Base-by-base conservation (phyloP, 2,113 vertebrate species). In the Taurulus bubalis region DNA sequence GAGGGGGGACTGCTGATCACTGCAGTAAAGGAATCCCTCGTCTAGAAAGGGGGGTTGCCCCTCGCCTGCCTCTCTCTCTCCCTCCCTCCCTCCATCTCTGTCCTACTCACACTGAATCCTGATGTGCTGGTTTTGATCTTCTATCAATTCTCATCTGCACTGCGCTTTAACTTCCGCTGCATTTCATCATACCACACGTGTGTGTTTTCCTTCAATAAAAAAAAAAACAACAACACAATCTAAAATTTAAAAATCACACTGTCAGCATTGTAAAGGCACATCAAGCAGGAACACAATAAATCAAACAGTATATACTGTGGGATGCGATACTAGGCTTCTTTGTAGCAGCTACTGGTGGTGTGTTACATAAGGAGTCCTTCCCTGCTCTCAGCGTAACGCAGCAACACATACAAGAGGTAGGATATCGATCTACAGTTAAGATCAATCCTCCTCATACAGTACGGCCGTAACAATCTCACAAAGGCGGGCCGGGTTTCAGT, bases 1-100 rank as follows among this genome's bases (percentile, higher is more conserved):
- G 75, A 10, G 8, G 66, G 84, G 40, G 77, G 85, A 87, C 32
- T 92, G 90, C 92, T 95, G 94, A 95, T 94, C 86, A 94, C 94
- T 95, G 94, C 95, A 94, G 95, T 91, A 94, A 93, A 94, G 95
- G 95, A 96, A 95, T 95, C 92, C 95, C 95, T 95, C n/a, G 76
- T 91, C 88, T 94, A 84, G 89, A 91, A 92, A 93, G 85, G 90
- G 90, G 95, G 95, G 94, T 93, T 94, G 88, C 90, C 95, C 94
- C 93, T 90, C 49, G 24, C 79, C 70, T 74, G 82, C 38, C 51
- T 15, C 18, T 32, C 53, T 45, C 40, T 11, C 2, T 11, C 22
- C 7, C 22, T 65, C 58, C 63, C 51, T 59, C 75, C n/a, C 34
- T 38, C 64, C 47, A 32, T 66, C 80, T 49, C 74, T 2, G 28